Evolutionary conservation across 2,113 vertebrate genomes (phyloP).

Genomic region (Odontophorus gujanensis): DNA sequence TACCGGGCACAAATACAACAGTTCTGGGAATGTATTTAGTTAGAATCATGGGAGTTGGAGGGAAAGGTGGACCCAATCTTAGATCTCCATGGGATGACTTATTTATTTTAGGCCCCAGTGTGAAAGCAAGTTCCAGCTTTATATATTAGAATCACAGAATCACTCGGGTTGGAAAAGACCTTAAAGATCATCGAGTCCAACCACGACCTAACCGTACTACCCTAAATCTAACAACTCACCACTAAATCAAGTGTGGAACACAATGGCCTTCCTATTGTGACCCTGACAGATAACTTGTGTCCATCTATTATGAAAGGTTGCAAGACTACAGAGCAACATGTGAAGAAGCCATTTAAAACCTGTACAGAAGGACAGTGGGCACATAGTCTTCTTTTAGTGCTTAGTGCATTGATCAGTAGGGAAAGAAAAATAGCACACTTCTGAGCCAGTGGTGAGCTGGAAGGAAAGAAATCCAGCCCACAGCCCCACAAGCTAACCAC

Average conservation of each 20-base stretch:
- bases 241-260: not conserved
- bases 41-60: not conserved
- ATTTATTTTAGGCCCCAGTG: not conserved
- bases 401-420: not conserved
- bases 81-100: not conserved
- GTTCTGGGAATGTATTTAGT: not conserved
- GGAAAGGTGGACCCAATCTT: not conserved
- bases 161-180: too few relatives aligned
- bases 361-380: not conserved
- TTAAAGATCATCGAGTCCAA: too few relatives aligned
- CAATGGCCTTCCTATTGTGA: not conserved
- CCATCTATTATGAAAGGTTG: not conserved
- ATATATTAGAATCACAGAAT: not conserved
- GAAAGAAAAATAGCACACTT: slow-evolving; percentile 22
- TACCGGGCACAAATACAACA: not conserved
- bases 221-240: not conserved
- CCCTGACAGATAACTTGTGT: not conserved
- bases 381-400: not conserved
- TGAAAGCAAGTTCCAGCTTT: slow-evolving; percentile 17
- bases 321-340: not conserved
- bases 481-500: not conserved
- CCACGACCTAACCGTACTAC: too few relatives aligned
- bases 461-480: not conserved
- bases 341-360: slow-evolving; percentile 32
- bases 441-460: not conserved